Evolutionary conservation across 2,113 vertebrate genomes (phyloP), one percentile per base, ranked within the genome.

Genomic region (Antechinus flavipes): DNA sequence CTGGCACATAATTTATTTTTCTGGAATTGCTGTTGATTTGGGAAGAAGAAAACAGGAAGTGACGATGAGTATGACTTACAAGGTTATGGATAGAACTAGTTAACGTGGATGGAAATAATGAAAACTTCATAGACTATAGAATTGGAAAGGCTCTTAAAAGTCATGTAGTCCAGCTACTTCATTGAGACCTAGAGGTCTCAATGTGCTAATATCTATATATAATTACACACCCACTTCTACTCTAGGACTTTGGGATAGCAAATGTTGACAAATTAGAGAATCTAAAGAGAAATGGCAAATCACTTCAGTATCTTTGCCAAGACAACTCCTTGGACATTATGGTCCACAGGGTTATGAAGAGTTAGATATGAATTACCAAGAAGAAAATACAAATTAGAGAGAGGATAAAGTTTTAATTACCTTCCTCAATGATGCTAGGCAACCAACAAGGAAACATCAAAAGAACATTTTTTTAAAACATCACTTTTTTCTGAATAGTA

Each of bases 381-480:
- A 61, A 61, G 25, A 61, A 27, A 68, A 68, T 35, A 68, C 89
- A 93, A 92, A 91, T 91, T 94, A 96, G 49, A 84, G 7, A 92
- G 27, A 58, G 27, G 49, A 93, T 30, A 97, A 91, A 92, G 0
- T 90, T 49, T 92, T 27, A 54, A 46, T 90, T 93, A 94, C 49
- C 49, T 96, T 91, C 49, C 49, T 96, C 90, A 90, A 91, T 94
- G 93, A 9, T 84, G 68, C 54, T 50, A 52, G 91, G 91, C 91
- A 68, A 30, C 25, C 76, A 97, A 94, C 11, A 95, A 90, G 24
- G 91, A 97, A 54, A 84, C 35, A 42, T 96, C 61, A 26, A 47
- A 93, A 93, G 61, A 52, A 2, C 6, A 90, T 89, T 93, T 95
- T 22, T 95, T 97, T 91, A 95, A 96, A 52, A 52, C 96, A 96